Evolutionary conservation across 2,888 invertebrate species (phyloP).

Genomic region (Sinohyriopsis cumingii): DNA sequence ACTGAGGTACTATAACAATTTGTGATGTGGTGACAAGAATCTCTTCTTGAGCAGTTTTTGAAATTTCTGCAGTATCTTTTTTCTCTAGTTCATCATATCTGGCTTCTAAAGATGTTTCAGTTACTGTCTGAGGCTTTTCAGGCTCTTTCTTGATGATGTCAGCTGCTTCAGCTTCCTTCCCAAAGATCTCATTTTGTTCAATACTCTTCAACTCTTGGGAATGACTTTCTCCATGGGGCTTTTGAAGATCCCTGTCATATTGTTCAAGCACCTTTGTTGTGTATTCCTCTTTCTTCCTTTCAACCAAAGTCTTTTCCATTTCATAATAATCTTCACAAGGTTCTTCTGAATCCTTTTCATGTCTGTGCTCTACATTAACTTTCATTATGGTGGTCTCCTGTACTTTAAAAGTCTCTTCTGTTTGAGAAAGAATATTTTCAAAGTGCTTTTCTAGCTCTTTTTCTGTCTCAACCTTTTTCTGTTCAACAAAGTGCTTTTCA

Average conservation of each 20-base stretch:
- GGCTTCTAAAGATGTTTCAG: conserved; percentile 3
- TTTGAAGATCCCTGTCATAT: conserved; percentile 1
- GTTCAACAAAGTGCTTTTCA: conserved; percentile 11
- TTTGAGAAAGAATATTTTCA: not conserved
- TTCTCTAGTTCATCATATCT: not conserved
- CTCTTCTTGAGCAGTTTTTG: conserved; percentile 1
- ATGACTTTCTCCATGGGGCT: conserved; percentile 1
- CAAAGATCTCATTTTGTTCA: not conserved
- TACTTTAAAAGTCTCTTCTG: conserved; percentile 6
- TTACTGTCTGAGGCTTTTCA: conserved; percentile 2
- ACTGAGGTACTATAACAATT: not conserved
- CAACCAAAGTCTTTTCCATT: conserved; percentile 5
- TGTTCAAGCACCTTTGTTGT: conserved; percentile 1
- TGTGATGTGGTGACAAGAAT: not conserved
- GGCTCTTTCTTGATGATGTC: not conserved
- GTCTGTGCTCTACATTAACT: not conserved
- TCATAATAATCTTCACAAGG: not conserved
- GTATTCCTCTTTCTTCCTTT: not conserved
- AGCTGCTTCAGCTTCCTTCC: too few species aligned
- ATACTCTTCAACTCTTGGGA: not conserved
- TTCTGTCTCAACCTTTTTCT: conserved; percentile 5
- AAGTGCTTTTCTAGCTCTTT: not conserved
- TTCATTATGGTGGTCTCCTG: not conserved
- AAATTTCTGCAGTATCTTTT: not conserved
- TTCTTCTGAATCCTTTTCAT: not conserved